Evolutionary conservation across 2,113 vertebrate genomes (phyloP), one percentile per base, ranked within the genome.

Genomic region (Pollachius pollachius): DNA sequence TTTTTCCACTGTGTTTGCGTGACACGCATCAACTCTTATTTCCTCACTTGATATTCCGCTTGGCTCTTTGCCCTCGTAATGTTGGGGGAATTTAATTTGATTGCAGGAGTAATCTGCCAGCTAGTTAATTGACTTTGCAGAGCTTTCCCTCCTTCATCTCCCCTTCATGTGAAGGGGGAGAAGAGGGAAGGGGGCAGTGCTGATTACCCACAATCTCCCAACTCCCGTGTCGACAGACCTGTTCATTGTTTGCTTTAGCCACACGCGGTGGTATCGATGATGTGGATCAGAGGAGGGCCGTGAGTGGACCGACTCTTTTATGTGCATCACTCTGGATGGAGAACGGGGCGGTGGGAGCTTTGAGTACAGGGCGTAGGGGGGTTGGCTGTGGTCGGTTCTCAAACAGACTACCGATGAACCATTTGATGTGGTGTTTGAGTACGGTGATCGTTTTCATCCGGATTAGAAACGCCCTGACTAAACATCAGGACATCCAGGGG

Each of bases 1-100:
- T 48, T 13, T 41, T 41, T 48, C 41, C 8, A 48, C 41, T 27
- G 60, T 57, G 52, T 67, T 63, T 64, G 63, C 59, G 13, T 65
- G 85, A 80, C 76, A 82, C 73, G 79, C 83, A 87, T 83, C 68
- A 57, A 9, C 71, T 18, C 58, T 58, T 80, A 80, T 80, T 68
- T 75, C 65, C 12, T 63, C 70, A 79, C 78, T 85, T 90, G 84
- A 83, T 85, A 91, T 89, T 90, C 89, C 57, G 68, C 75, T 73
- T 82, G 83, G 76, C 72, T 72, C 69, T 72, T 72, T 82, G 80
- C 80, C 81, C 71, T 84, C 69, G 27, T 85, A 77, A 83, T 79
- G 86, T 91, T 82, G 83, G 83, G 59, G 65, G 27, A 86, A 85
- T 92, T 88, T 89, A 88, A 90, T 93, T 92, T 89, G 84, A 85